Base-by-base conservation (phyloP, 2,113 vertebrate genomes). In the Prinia subflava region DNA sequence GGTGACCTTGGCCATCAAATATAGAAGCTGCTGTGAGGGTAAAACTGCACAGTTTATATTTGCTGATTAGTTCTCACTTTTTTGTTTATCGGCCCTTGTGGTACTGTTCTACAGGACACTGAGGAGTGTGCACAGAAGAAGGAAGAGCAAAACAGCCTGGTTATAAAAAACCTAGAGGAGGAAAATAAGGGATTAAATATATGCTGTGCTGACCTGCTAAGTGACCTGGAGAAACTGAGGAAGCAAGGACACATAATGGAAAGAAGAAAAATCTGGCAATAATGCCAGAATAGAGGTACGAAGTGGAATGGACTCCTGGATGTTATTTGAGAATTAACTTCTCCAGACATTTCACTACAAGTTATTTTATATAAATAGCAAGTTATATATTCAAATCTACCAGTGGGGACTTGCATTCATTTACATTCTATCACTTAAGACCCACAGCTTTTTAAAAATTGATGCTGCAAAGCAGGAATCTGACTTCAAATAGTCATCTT, bases 1-100 rank as follows among this genome's bases (percentile, higher is more conserved):
- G 98, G 98, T 99, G 98, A 99, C 98, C 99, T 99, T 98, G 98
- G 98, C 98, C 97, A 98, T 99, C 98, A 98, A 98, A 95, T 96
- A 97, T 95, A 97, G 97, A 97, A 97, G 97, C 96, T 98, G 96
- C 97, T 98, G 96, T 96, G 97, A 97, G 94, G 86, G 84, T 97
- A 97, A 98, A 98, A 97, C 97, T 98, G 98, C 97, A 97, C 87
- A 94, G 92, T 96, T 98, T 97, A 93, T 98, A 97, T 98, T 98
- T 98, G 98, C 98, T 98, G 98, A 98, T 99, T 98, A 98, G 98
- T 98, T 98, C 97, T 98, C 96, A 95, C 97, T 92, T 97, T 97
- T 98, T 97, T 97, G 94, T 98, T 98, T 98, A 98, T 97, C 89
- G 97, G 97, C 94, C 96, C 96, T 96, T 95, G 71, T 97, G 97